Base-by-base conservation (phyloP, 2,888 invertebrate genomes). In the Eumacrocentrus americanus region DNA sequence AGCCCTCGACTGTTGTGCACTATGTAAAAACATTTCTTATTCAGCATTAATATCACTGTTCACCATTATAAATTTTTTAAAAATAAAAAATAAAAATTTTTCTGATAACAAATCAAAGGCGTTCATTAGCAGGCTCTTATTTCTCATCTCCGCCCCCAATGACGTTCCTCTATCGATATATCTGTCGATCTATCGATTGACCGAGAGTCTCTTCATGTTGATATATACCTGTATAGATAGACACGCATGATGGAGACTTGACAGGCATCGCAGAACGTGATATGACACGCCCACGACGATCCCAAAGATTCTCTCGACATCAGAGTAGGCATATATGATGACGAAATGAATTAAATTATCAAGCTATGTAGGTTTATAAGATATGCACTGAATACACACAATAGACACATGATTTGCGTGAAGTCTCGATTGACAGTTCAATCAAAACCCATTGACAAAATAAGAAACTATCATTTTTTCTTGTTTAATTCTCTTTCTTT, bases 241-340 rank as follows among this genome's bases (percentile, higher is more conserved):
- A 3, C 12, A 42, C 14, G 20, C 9, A 9, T 42, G 12, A 42
- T 29, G 18, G 35, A 52, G 54, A 54, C 44, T 34, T 54, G 42
- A 44, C 44, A 54, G 34, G 34, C 44, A 18, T 23, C 42, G 54
- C 29, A 54, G 42, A 42, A 42, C 44, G 29, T 54, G 54, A 54
- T 44, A 54, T 29, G 54, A 44, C 54, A 54, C 54, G 54, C 54
- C 54, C 54, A 54, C 35, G 44, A 54, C 54, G 16, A 40, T 23
- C 52, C 54, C 44, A 54, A 54, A 54, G 54, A 44, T 54, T 34
- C 25, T 54, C 53, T 40, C 50, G 18, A 18, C 29, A 18, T 18
- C 34, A 23, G n/a, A 20, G 37, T 38, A 37, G 20, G 22, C 25
- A 47, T 20, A 38, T 14, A 52, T 25, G 20, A 53, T 25, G 25